Conservation (phyloP, 2,888 invertebrate species). For the Melanotus villosus region DNA sequence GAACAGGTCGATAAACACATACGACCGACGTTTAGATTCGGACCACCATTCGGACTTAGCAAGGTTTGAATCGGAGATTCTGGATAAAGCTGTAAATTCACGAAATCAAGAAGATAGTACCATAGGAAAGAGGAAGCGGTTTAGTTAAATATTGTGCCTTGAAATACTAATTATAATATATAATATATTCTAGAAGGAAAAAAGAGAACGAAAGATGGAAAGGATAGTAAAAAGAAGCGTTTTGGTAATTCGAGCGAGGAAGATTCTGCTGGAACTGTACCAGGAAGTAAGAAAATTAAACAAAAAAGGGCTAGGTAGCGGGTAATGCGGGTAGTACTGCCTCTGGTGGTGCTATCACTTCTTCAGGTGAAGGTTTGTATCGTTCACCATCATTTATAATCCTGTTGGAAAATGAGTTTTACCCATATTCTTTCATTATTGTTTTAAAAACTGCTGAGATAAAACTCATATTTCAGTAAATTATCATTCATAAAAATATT, state of each 20-base stretch:
- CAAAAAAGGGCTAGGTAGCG: conserved; percentile 69
- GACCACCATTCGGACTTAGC: conserved; percentile 97
- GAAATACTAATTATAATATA: not conserved
- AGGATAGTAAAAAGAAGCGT: conserved; percentile 75
- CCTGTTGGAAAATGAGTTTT: not conserved
- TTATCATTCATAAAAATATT: not conserved
- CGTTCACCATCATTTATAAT: conserved; percentile 53
- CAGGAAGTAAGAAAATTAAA: conserved; percentile 71
- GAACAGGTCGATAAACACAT: conserved; percentile 99
- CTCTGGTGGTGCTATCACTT: conserved; percentile 63
- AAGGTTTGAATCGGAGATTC: conserved; percentile 96
- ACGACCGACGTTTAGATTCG: conserved; percentile 90
- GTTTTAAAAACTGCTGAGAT: no score
- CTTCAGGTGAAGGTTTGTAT: conserved; percentile 68
- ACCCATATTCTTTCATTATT: no score
- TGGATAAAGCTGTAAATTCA: conserved; percentile 90
- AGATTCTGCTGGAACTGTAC: conserved; percentile 66
- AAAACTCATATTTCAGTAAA: not conserved
- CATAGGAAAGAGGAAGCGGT: conserved; percentile 73
- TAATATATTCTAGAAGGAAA: conserved; percentile 73
- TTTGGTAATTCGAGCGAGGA: conserved; percentile 70
- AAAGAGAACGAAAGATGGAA: conserved; percentile 77
- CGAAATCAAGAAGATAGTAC: conserved; percentile 78
- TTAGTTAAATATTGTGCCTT: not conserved
- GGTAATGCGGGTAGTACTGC: conserved; percentile 57